Base-by-base conservation (phyloP, 1,140 invertebrate species). In the Cheumatopsyche charites region DNA sequence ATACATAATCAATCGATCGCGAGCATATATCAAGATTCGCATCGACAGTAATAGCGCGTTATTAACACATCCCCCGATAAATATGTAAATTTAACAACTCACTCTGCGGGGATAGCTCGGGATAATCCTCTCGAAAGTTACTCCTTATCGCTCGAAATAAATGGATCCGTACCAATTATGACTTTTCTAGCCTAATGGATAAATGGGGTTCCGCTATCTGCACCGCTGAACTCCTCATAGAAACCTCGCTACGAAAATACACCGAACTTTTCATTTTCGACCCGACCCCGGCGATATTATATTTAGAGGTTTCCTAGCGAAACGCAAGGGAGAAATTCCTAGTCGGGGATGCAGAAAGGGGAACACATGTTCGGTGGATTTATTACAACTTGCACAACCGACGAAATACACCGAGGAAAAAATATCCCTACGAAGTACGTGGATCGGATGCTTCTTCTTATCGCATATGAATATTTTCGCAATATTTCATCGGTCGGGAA, bases 1-100 rank as follows among this genome's bases (percentile, higher is more conserved):
- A 36, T 36, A 36, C 3, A 36, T 36, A 4, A 36, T 36, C 3
- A 36, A 36, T 36, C 29, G 29, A 36, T 36, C 29, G 29, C 29
- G 29, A 9, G 29, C 29, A 36, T 36, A 36, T 36, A 36, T 36
- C 29, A 36, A 36, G 29, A 36, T 36, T 9, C 29, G 29, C 29
- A 36, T 62, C 4, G 23, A 62, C 7, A 26, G 23, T 26, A 36
- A 65, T 65, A 65, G 65, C 43, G 65, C 21, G 6, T 55, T 68
- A 55, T 68, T 36, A 71, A 70, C 58, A 63, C 49, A 67, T 58
- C 65, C 66, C 9, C 65, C 58, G 66, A 74, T 74, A 70, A 74
- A 74, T 74, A 74, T 74, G 73, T 69, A 74, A 74, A 74, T 74
- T 43, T 67, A 73, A 73, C 72, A 73, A 73, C 67, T 73, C 42